Percentiles rank a stretch among this genome's conserved stretches.
These are phyloP conservation scores for cat (Felis catus) DNA, from an alignment of 2,113 vertebrate species.

Conservation along the genomic window DNA sequence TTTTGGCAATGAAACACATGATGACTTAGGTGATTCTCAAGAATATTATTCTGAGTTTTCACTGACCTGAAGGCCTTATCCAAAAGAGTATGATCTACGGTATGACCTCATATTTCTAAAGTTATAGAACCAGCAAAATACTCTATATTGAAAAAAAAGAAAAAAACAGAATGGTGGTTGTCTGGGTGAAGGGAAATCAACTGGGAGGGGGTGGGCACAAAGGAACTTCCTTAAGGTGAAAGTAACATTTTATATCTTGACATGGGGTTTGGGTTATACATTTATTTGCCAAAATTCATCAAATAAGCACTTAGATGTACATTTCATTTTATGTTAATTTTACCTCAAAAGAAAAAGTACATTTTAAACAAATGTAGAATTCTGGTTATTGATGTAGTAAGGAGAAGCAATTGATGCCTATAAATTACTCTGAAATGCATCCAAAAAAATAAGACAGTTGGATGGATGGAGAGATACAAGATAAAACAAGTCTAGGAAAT, in stretches of 20 bases:
- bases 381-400: neutral
- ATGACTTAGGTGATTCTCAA: neutral
- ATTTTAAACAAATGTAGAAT: neutral
- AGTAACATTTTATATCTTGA: neutral
- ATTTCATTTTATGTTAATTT: slow-evolving; percentile 5
- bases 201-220: accelerated
- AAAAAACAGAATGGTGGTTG: neutral
- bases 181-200: neutral
- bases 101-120: neutral
- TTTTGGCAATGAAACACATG: neutral
- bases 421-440: slow-evolving; percentile 30
- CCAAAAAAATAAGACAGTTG: neutral
- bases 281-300: neutral
- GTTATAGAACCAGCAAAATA: neutral
- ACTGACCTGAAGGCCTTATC: neutral
- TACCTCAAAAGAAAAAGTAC: neutral
- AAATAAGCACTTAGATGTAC: neutral
- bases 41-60: neutral
- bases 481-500: neutral
- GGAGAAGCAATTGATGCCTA: neutral
- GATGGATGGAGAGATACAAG: neutral
- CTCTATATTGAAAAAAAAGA: neutral
- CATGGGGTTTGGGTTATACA: neutral
- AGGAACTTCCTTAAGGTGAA: neutral
- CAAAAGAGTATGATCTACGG: neutral